Evolutionary conservation across 2,888 invertebrate genomes (phyloP), one percentile per base, ranked within the genome.

Genomic region (Drosophila pegasa): DNA sequence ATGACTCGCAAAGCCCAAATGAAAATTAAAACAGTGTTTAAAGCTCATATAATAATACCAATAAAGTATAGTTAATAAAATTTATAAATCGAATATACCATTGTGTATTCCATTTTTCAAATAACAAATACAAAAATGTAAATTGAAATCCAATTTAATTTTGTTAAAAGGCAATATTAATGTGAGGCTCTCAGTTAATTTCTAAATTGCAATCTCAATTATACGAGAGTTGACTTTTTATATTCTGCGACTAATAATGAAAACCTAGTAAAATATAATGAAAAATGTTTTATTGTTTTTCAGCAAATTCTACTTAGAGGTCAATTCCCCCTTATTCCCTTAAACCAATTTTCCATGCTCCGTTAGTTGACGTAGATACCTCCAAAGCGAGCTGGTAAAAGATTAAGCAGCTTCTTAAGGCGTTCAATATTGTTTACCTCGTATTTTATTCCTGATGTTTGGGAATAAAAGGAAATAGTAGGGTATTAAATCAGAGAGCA

Each of bases 1-100:
- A 75, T 38, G 47, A 47, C 33, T 29, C 14, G 25, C 43, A 45
- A 47, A 51, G 27, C 43, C 70, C 59, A 43, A 60, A 45, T 38
- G 38, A 33, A 66, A 50, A 45, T 35, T 9, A 38, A 27, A 10
- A 45, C 58, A 51, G 25, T 63, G 29, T 40, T 66, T 25, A 35
- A 29, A 43, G 35, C 35, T 63, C 14, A 52, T 35, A 29, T 52
- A 31, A 43, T n/a, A n/a, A 43, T 29, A 63, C 43, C 29, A 51
- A 29, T 66, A 50, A 64, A 48, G 8, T 40, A 48, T 48, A 65
- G 38, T 38, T 27, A 25, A 38, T n/a, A 38, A 10, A 47, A 62
- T 45, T 25, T 31, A 48, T 31, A 22, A 47, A 31, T 48, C 8
- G 38, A 62, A 18, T 33, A 45, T 29, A 35, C 43, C 25, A 20